phyloP scores from a whole-genome alignment of 1,140 invertebrate species.

The Asobara japonica region DNA sequence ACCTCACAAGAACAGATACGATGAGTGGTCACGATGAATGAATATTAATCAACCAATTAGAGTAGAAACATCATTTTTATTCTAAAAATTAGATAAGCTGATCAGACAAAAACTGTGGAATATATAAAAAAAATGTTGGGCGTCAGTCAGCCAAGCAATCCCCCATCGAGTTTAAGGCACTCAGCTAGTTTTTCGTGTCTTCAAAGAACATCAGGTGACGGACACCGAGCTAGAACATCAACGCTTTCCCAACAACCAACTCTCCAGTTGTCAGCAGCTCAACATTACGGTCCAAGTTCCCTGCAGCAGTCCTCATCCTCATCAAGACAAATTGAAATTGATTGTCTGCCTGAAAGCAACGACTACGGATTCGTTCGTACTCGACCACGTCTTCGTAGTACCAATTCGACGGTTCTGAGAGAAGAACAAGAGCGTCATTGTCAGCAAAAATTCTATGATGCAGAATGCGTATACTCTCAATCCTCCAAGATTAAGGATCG shows the following conservation, averaged over 20 bases:
- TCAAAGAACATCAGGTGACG: constrained; percentile 56
- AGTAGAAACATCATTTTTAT: neutral
- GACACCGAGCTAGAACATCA: constrained; percentile 64
- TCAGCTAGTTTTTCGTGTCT: constrained; percentile 69
- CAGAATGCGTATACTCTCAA: constrained; percentile 19
- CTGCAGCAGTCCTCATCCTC: constrained; percentile 49
- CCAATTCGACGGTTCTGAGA: constrained; percentile 54
- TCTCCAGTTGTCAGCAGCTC: constrained; percentile 42
- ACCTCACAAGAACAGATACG: neutral
- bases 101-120: constrained; percentile 31
- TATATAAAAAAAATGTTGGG: constrained; percentile 55
- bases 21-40: neutral
- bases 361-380: constrained; percentile 65
- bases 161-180: constrained; percentile 65
- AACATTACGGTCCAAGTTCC: constrained; percentile 50
- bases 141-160: constrained; percentile 62
- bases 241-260: constrained; percentile 63
- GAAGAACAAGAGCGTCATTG: constrained; percentile 43
- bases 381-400: constrained; percentile 61
- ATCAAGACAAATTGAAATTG: constrained; percentile 8
- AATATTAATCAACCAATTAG: neutral
- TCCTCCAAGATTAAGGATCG: constrained; percentile 43
- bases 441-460: constrained; percentile 42
- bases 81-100: neutral
- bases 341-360: constrained; percentile 46